phyloP scores from a whole-genome alignment of 2,888 invertebrate genomes.

The Apodemia hepburni region DNA sequence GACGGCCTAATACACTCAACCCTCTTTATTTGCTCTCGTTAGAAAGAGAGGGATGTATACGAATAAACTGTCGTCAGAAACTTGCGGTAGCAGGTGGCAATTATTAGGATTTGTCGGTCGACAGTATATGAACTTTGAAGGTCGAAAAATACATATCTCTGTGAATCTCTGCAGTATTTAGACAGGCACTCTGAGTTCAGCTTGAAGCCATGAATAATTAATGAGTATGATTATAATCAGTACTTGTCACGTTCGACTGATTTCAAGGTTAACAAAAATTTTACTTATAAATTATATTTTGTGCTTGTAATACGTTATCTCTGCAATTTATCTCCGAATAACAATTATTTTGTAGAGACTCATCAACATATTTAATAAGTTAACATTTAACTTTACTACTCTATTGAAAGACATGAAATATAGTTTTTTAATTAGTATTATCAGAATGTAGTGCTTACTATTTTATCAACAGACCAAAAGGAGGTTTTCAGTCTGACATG shows the following conservation, averaged over 20 bases:
- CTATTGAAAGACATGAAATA: slow-evolving; percentile 2
- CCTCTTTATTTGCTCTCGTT: slow-evolving; percentile 33
- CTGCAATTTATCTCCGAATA: slow-evolving; percentile 4
- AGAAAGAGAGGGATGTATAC: slow-evolving; percentile 46
- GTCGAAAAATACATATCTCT: slow-evolving; percentile 54
- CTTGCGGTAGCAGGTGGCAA: slow-evolving; percentile 68
- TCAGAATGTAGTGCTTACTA: too few relatives aligned
- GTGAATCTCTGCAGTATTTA: slow-evolving; percentile 16
- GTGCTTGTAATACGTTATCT: slow-evolving; percentile 8
- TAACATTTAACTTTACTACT: background rate
- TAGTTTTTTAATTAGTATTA: background rate
- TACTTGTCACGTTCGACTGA: slow-evolving; percentile 26
- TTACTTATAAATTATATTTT: slow-evolving; percentile 5
- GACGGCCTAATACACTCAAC: slow-evolving; percentile 39
- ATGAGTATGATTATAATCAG: slow-evolving; percentile 20
- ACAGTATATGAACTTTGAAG: slow-evolving; percentile 68
- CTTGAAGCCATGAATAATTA: slow-evolving; percentile 16
- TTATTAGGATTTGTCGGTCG: slow-evolving; percentile 60
- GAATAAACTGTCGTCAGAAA: slow-evolving; percentile 47
- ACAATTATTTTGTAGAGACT: slow-evolving; percentile 1
- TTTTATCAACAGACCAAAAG: too few relatives aligned
- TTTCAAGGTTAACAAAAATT: slow-evolving; percentile 24
- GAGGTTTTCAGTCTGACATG: too few relatives aligned
- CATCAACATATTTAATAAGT: background rate
- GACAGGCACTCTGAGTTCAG: slow-evolving; percentile 1